phyloP scores from a whole-genome alignment of 1,140 invertebrate species.

The Aphelenchoides fujianensis region DNA sequence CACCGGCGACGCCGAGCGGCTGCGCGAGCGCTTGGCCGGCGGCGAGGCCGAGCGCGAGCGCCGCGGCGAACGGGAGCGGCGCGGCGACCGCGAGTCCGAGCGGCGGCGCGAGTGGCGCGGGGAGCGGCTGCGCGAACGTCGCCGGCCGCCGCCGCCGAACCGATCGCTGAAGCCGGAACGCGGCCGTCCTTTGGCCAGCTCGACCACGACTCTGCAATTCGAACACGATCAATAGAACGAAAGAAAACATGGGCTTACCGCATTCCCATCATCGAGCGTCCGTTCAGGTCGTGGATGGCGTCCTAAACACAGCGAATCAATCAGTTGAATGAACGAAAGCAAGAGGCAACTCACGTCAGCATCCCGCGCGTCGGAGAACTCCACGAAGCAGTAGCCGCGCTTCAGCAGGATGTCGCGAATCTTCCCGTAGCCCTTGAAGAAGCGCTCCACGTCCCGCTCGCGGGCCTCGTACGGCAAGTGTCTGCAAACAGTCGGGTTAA shows the following conservation, averaged over 20 bases:
- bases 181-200: slow-evolving; percentile 45
- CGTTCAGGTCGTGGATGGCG: slow-evolving; percentile 50
- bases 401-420: slow-evolving; percentile 53
- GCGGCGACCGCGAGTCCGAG: slow-evolving; percentile 28
- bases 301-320: slow-evolving; percentile 30
- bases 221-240: background rate
- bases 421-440: slow-evolving; percentile 48
- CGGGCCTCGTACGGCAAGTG: slow-evolving; percentile 46
- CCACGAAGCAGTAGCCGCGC: slow-evolving; percentile 47
- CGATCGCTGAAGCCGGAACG: slow-evolving; percentile 29
- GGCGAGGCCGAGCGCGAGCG: slow-evolving; percentile 23
- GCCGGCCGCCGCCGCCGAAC: slow-evolving; percentile 20
- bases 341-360: background rate
- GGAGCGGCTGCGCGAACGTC: slow-evolving; percentile 23
- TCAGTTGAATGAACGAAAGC: too few species aligned
- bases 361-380: slow-evolving; percentile 34
- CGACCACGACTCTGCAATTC: slow-evolving; percentile 45
- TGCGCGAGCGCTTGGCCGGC: background rate
- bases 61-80: background rate
- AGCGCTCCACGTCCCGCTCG: slow-evolving; percentile 44
- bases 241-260: slow-evolving; percentile 14
- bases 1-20: background rate
- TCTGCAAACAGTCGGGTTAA: background rate
- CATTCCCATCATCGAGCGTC: slow-evolving; percentile 45
- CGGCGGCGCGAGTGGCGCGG: too few species aligned